Base-by-base conservation (phyloP, 2,797 vertebrate species). In the Macropodus opercularis region DNA sequence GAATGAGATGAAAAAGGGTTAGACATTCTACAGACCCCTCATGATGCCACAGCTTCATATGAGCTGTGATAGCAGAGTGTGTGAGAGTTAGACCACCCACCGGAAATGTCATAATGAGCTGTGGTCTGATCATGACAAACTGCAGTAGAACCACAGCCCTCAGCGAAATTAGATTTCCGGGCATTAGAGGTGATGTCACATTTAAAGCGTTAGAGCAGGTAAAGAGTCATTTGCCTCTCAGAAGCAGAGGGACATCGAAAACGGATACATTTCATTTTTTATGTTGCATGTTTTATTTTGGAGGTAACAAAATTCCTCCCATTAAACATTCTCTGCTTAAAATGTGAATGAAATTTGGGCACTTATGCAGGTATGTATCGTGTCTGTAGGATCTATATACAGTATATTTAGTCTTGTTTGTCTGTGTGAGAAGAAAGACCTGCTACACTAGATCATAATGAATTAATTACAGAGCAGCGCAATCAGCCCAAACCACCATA, bases 141-240 rank as follows among this genome's bases (percentile, higher is more conserved):
- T 35, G 49, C 18, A 58, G 51, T 53, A 73, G 60, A 62, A 75
- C 72, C 49, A 69, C 69, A 58, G 43, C 55, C 65, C 46, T 43
- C 54, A 41, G 43, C 43, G 69, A 57, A 85, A 88, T 78, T 12
- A 69, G 63, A 83, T 89, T 82, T 81, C 32, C 36, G 48, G 53
- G 72, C 66, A 77, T 74, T 69, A 76, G 61, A 69, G 70, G 72
- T 86, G 85, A 87, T 66, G 77, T 89, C 86, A 87, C 47, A 26
- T 56, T 56, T 54, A 42, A 57, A 43, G 51, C 38, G 23, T 49
- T 11, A 12, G 12, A 52, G 50, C 43, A 76, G 72, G 75, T 62
- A 60, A 57, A 47, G 27, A 50, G 43, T 66, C 67, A 21, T 69
- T 49, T 17, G 3, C 19, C 27, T 54, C 36, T n/a, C 8, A 15